These are phyloP conservation scores for Lophotis ruficrista DNA, from an alignment of 2,113 vertebrate genomes.

Conservation along the genomic window DNA sequence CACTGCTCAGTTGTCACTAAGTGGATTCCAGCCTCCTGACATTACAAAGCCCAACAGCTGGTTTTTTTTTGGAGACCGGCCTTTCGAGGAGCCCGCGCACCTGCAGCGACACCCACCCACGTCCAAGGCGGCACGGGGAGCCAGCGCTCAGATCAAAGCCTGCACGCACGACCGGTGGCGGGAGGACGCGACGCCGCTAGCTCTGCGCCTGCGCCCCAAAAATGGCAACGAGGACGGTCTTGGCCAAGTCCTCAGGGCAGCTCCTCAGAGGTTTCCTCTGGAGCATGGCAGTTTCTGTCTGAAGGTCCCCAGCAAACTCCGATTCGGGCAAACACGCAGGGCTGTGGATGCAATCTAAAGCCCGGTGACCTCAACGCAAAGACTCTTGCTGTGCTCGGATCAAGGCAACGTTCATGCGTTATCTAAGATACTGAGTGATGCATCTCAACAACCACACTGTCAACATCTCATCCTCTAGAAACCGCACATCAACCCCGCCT, in stretches of 20 bases:
- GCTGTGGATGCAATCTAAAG: not conserved
- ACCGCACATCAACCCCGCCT: not conserved
- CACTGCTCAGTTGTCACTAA: constrained; percentile 66
- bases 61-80: not conserved
- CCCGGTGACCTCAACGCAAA: not conserved
- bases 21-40: constrained; percentile 38
- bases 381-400: not conserved
- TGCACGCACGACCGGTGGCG: not conserved
- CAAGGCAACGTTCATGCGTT: not conserved
- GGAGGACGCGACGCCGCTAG: not conserved
- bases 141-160: not conserved
- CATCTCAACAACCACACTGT: not conserved
- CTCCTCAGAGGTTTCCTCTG: not conserved
- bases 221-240: not conserved
- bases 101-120: not conserved
- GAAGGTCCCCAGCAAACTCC: not conserved
- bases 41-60: constrained; percentile 21
- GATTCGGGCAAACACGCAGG: not conserved
- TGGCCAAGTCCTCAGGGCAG: not conserved
- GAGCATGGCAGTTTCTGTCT: not conserved
- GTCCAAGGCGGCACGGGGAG: not conserved
- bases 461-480: not conserved
- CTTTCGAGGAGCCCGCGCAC: not conserved
- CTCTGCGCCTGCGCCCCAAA: not conserved
- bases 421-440: fast-evolving